These are phyloP conservation scores for Cheirogaleus medius DNA, from an alignment of 2,113 vertebrate species.

Conservation along the genomic window DNA sequence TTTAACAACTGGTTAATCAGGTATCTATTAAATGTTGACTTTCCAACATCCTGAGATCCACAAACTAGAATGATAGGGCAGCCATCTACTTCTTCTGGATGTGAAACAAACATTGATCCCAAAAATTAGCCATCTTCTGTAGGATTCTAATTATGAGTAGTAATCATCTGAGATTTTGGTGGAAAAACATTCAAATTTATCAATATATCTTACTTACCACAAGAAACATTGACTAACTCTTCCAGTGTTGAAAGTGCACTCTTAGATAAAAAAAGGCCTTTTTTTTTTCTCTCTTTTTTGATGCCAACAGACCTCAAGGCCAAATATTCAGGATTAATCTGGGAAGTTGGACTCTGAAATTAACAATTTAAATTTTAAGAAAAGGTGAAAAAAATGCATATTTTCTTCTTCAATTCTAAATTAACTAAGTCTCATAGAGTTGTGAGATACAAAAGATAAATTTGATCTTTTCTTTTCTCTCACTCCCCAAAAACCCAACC, in stretches of 20 bases:
- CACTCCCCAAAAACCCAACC: neutral
- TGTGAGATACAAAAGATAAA: neutral
- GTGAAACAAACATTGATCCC: neutral
- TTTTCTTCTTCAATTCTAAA: neutral
- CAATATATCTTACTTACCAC: conserved; percentile 81
- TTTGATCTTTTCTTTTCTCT: neutral
- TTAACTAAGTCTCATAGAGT: neutral
- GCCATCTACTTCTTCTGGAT: conserved; percentile 90
- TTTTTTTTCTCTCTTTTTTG: conserved; percentile 76
- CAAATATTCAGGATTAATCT: neutral
- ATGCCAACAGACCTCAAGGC: conserved; percentile 89
- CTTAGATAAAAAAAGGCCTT: conserved; percentile 81
- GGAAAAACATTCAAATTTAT: rapidly evolving
- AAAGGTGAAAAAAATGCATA: neutral
- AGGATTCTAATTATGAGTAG: neutral
- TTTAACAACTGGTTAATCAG: conserved; percentile 95
- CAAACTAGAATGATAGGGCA: conserved; percentile 92
- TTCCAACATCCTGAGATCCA: conserved; percentile 92
- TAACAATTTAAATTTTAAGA: neutral
- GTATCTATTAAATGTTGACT: conserved; percentile 93
- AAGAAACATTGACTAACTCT: conserved; percentile 86
- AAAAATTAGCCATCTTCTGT: neutral
- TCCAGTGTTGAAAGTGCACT: conserved; percentile 84
- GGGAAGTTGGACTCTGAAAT: conserved; percentile 59
- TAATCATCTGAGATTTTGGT: neutral